Evolutionary conservation across 1,140 invertebrate genomes (phyloP).

Genomic region (Nylanderia fulva): DNA sequence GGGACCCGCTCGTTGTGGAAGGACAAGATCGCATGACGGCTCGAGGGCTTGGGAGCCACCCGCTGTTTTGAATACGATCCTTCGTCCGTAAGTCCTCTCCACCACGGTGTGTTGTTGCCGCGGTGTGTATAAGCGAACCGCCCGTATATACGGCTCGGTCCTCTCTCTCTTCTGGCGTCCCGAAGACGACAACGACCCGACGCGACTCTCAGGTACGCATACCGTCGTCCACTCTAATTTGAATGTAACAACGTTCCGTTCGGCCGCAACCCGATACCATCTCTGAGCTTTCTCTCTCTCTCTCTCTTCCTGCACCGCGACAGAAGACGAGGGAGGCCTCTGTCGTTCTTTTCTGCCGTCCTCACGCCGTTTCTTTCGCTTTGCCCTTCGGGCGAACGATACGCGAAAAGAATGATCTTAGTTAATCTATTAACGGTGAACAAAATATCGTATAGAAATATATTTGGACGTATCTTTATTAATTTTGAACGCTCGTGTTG

Average conservation of each 20-base stretch:
- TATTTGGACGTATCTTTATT: background rate
- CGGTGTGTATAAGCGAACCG: slow-evolving; percentile 69
- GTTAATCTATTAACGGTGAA: background rate
- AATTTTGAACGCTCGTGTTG: background rate
- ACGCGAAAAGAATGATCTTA: background rate
- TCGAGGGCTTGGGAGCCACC: slow-evolving; percentile 79
- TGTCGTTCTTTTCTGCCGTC: slow-evolving; percentile 28
- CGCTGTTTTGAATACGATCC: slow-evolving; percentile 83
- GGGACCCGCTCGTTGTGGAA: slow-evolving; percentile 81
- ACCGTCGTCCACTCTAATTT: slow-evolving; percentile 86
- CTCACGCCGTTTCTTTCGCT: slow-evolving; percentile 24
- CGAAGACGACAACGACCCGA: slow-evolving; percentile 79
- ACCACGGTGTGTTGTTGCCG: slow-evolving; percentile 55
- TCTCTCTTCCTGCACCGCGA: background rate
- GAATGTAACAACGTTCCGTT: slow-evolving; percentile 86
- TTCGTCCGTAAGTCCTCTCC: slow-evolving; percentile 67
- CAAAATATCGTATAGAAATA: background rate
- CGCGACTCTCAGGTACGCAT: slow-evolving; percentile 81
- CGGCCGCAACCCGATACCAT: slow-evolving; percentile 84
- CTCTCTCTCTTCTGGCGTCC: slow-evolving; percentile 37
- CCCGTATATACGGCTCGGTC: slow-evolving; percentile 66
- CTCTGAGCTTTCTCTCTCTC: slow-evolving; percentile 67
- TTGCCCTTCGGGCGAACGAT: background rate
- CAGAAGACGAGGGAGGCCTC: slow-evolving; percentile 15
- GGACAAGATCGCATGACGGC: slow-evolving; percentile 82